Evolutionary conservation across 2,888 invertebrate genomes (phyloP), one percentile per base, ranked within the genome.

Genomic region (Tiphia femorata): DNA sequence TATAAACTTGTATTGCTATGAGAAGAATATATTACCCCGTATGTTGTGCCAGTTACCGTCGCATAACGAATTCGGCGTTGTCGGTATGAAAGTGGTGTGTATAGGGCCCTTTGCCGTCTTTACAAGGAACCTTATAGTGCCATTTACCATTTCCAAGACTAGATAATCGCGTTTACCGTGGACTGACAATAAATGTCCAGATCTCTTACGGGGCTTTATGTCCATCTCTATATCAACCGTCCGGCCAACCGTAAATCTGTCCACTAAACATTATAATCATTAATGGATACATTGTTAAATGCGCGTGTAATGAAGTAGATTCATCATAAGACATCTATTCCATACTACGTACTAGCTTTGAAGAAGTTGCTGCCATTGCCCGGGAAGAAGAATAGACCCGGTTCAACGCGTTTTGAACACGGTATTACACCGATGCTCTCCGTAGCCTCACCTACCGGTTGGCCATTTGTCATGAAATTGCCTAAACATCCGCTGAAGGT

Each of bases 11-110:
- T 6, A 25, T 25, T 21, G 14, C 14, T 23, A 23, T 23, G 21
- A 4, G 21, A 43, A 4, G 33, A 25, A 20, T 7, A 48, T 54
- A 81, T 80, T 66, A 92, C 92, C 91, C 84, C 89, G 88, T 73
- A 97, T 93, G 53, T 88, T 91, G 79, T 98, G 97, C 98, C 98
- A 99, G 50, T 93, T 87, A 42, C 98, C 98, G 83, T 99, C 96
- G 79, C 98, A 99, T 59, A 97, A 88, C 55, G 87, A 86, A 71
- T 91, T 89, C 57, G 88, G 87, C 44, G 88, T 87, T 40, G 88
- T 86, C 0, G 90, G 86, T 47, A 87, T 87, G 80, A 90, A 95
- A 17, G 87, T 88, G 1, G 95, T 91, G 1, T 89, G 88, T 70
- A 94, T 91, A 2, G 61, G 62, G 6, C 95, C 96, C 73, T 89